Percentiles rank a stretch among this genome's conserved stretches.
These are phyloP conservation scores for Paradisaea rubra DNA, from an alignment of 2,113 vertebrate genomes.

Conservation along the genomic window DNA sequence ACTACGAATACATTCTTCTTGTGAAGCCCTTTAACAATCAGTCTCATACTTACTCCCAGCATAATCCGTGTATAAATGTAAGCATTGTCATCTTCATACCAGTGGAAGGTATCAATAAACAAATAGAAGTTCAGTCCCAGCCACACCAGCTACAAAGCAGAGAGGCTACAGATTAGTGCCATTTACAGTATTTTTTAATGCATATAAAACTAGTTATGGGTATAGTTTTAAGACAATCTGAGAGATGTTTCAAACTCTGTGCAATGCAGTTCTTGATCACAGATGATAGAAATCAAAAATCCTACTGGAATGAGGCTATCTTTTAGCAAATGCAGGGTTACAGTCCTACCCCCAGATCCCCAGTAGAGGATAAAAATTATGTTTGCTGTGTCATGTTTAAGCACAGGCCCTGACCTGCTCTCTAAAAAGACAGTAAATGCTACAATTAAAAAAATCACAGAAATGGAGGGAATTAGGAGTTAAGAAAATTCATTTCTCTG, in stretches of 20 bases:
- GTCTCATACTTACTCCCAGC: slow-evolving; percentile 75
- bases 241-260: not conserved
- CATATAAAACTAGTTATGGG: not conserved
- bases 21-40: not conserved
- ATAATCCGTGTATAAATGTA: slow-evolving; percentile 78
- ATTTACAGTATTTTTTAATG: not conserved
- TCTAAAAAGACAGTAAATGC: not conserved
- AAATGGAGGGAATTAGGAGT: not conserved
- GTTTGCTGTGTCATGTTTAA: not conserved
- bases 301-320: not conserved
- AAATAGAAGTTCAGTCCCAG: slow-evolving; percentile 76
- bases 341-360: not conserved
- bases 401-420: not conserved
- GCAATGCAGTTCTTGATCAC: not conserved
- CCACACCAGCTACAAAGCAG: slow-evolving; percentile 70
- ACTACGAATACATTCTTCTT: not conserved
- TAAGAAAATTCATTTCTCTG: not conserved
- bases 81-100: slow-evolving; percentile 73
- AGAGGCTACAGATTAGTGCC: not conserved
- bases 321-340: slow-evolving; percentile 7
- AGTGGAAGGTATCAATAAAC: slow-evolving; percentile 74
- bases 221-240: not conserved
- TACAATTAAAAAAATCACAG: not conserved
- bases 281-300: not conserved
- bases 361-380: not conserved